Conservation (phyloP, 2,113 vertebrate genomes). For the Pseudopodoces humilis region DNA sequence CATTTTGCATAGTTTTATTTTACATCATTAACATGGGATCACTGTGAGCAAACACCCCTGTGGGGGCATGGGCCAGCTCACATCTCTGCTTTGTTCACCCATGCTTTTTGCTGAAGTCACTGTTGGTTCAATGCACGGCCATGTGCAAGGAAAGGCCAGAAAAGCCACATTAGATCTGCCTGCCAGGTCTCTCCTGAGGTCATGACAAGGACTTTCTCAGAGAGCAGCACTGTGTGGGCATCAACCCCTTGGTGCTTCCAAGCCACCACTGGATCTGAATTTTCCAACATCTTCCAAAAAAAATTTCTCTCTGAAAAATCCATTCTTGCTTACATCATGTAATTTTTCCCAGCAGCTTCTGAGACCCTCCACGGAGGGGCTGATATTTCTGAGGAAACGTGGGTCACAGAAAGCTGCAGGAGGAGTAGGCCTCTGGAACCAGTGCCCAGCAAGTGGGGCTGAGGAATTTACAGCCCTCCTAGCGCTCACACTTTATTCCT, state of each 20-base stretch:
- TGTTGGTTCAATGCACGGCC: fast-evolving
- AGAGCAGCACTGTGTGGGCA: background rate
- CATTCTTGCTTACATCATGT: background rate
- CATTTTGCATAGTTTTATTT: background rate
- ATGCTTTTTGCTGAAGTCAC: background rate
- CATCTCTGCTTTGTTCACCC: too few species aligned
- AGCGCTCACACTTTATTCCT: constrained; percentile 17
- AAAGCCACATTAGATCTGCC: background rate
- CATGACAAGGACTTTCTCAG: background rate
- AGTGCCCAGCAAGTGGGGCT: background rate
- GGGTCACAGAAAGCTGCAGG: background rate
- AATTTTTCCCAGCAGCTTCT: background rate
- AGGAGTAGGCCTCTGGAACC: background rate
- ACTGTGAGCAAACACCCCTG: fast-evolving
- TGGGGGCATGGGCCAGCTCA: background rate
- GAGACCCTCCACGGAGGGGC: fast-evolving
- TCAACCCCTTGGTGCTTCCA: background rate
- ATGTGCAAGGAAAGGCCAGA: background rate
- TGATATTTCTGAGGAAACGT: background rate
- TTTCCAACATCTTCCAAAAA: background rate
- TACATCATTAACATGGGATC: background rate
- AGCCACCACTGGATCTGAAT: background rate
- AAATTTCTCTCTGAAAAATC: background rate
- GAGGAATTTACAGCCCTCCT: constrained; percentile 34
- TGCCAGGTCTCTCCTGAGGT: background rate